A percentile compares a stretch with the other conserved stretches of the same genome.
phyloP scores from a whole-genome alignment of 2,113 vertebrate genomes.

The Nannospalax galili region DNA sequence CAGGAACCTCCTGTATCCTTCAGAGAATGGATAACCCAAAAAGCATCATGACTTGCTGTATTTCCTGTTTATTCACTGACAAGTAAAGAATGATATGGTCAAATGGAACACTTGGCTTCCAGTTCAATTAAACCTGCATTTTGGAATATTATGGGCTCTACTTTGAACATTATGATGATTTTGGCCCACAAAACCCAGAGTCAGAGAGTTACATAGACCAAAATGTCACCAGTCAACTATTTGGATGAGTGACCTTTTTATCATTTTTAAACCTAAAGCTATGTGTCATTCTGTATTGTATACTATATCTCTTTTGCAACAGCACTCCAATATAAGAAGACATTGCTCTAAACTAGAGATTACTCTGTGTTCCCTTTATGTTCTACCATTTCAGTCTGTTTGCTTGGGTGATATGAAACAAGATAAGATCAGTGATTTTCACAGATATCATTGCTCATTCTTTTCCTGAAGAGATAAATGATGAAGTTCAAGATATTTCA shows the following conservation, averaged over 20 bases:
- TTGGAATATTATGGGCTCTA: background rate
- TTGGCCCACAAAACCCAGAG: background rate
- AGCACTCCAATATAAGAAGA: background rate
- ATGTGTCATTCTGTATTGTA: background rate
- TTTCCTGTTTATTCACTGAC: background rate
- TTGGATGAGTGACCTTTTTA: background rate
- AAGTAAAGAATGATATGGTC: background rate
- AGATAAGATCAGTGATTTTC: background rate
- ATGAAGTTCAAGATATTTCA: background rate
- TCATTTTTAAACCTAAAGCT: background rate
- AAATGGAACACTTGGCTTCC: background rate
- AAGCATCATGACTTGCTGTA: no score
- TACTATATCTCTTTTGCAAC: background rate
- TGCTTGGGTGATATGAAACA: background rate
- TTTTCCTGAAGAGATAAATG: conserved; percentile 2
- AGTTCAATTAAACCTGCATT: background rate
- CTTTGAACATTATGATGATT: background rate
- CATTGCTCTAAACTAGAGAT: background rate
- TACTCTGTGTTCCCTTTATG: background rate
- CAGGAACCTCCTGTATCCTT: background rate
- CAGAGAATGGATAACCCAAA: background rate
- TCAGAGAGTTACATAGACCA: background rate
- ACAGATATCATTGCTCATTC: background rate
- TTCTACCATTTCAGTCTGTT: background rate
- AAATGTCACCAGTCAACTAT: background rate